Evolutionary conservation across 2,888 invertebrate species (phyloP).

Genomic region (Bimastos eiseni): DNA sequence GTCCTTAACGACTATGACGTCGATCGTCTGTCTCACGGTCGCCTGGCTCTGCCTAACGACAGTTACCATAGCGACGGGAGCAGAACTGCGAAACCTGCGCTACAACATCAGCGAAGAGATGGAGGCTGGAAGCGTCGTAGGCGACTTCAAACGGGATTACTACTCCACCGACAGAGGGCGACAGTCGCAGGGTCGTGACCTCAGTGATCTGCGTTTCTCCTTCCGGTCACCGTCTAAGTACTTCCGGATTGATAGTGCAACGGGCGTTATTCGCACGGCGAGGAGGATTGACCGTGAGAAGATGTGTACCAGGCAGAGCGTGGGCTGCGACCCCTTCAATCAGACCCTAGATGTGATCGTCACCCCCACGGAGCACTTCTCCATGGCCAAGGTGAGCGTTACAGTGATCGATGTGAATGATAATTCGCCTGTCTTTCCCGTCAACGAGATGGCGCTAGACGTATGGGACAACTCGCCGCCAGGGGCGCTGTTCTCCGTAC

Average conservation of each 20-base stretch:
- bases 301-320: slow-evolving; percentile 19
- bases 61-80: not conserved
- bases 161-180: not conserved
- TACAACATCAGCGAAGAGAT: slow-evolving; percentile 29
- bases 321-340: slow-evolving; percentile 25
- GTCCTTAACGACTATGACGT: slow-evolving; percentile 16
- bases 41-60: not conserved
- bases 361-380: slow-evolving; percentile 37
- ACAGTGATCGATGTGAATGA: slow-evolving; percentile 41
- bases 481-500: slow-evolving; percentile 34
- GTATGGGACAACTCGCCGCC: slow-evolving; percentile 38
- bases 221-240: slow-evolving; percentile 29
- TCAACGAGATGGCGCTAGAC: slow-evolving; percentile 26
- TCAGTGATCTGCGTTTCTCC: slow-evolving; percentile 23
- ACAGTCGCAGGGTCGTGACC: not conserved
- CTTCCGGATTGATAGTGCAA: slow-evolving; percentile 30
- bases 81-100: slow-evolving; percentile 19
- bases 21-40: not conserved
- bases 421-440: slow-evolving; percentile 39
- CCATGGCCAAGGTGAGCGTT: slow-evolving; percentile 38
- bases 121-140: slow-evolving; percentile 23
- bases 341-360: slow-evolving; percentile 39
- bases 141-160: slow-evolving; percentile 27
- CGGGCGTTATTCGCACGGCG: slow-evolving; percentile 30
- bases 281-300: slow-evolving; percentile 31